Evolutionary conservation across 2,888 invertebrate species (phyloP).

Genomic region (Biston betularia): DNA sequence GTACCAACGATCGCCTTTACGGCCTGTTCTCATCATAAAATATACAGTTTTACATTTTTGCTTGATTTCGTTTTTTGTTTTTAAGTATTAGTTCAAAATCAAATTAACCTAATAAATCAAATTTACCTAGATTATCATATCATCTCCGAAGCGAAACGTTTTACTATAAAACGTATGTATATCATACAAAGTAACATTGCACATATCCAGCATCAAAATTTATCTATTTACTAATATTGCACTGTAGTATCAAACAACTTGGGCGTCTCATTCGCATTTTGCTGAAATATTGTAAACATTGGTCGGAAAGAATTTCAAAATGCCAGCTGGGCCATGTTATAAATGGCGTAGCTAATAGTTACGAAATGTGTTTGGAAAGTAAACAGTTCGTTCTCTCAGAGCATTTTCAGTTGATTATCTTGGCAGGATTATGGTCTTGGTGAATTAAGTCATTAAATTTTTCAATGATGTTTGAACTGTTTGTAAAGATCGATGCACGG

Average conservation of each 20-base stretch:
- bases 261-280: slow-evolving; percentile 7
- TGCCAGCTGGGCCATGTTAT: slow-evolving; percentile 26
- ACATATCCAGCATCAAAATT: slow-evolving; percentile 51
- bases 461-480: not conserved
- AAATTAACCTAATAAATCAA: too few relatives aligned
- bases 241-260: slow-evolving; percentile 43
- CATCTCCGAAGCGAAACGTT: too few relatives aligned
- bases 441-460: slow-evolving; percentile 6
- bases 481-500: not conserved
- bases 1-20: too few relatives aligned
- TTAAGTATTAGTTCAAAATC: too few relatives aligned
- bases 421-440: not conserved
- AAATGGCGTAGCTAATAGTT: slow-evolving; percentile 26
- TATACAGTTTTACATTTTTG: too few relatives aligned
- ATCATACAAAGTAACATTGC: slow-evolving; percentile 44
- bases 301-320: slow-evolving; percentile 26
- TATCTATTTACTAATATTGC: slow-evolving; percentile 63
- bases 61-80: too few relatives aligned
- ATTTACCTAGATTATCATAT: too few relatives aligned
- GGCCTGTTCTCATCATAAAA: too few relatives aligned
- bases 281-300: slow-evolving; percentile 36
- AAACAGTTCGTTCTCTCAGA: slow-evolving; percentile 5
- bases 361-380: slow-evolving; percentile 24
- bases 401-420: slow-evolving; percentile 13
- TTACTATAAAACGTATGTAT: too few relatives aligned